These are phyloP conservation scores for Hypena proboscidalis DNA, from an alignment of 2,888 invertebrate genomes.

Conservation along the genomic window DNA sequence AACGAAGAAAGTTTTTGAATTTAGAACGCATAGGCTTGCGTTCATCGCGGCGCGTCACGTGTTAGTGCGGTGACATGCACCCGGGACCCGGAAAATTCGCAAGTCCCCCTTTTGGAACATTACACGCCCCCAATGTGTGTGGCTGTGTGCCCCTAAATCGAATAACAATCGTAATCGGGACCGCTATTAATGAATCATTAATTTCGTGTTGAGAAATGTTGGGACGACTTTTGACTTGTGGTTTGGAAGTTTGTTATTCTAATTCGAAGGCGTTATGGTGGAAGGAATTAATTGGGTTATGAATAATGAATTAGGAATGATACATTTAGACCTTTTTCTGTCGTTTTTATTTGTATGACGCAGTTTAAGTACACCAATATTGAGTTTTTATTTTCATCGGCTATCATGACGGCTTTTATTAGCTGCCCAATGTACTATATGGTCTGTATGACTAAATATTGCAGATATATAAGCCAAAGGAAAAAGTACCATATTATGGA, in stretches of 20 bases:
- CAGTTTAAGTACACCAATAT: too few relatives aligned
- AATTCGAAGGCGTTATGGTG: slow-evolving; percentile 20
- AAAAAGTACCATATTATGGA: too few relatives aligned
- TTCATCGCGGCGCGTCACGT: slow-evolving; percentile 76
- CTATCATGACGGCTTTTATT: too few relatives aligned
- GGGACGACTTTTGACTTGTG: slow-evolving; percentile 58
- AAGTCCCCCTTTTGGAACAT: slow-evolving; percentile 62
- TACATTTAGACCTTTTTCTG: background rate
- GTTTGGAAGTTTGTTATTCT: slow-evolving; percentile 33
- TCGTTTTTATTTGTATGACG: too few relatives aligned
- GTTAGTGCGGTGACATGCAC: slow-evolving; percentile 76
- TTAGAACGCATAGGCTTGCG: slow-evolving; percentile 74
- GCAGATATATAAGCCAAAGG: too few relatives aligned
- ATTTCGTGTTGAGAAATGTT: slow-evolving; percentile 59
- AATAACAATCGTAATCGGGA: slow-evolving; percentile 70
- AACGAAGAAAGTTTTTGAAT: slow-evolving; percentile 48
- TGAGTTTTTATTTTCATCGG: too few relatives aligned
- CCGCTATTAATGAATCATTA: slow-evolving; percentile 76
- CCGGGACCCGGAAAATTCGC: slow-evolving; percentile 72
- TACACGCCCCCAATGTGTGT: slow-evolving; percentile 50
- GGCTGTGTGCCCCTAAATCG: slow-evolving; percentile 69
- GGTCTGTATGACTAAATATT: too few relatives aligned
- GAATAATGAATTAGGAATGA: slow-evolving; percentile 6
- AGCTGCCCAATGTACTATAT: too few relatives aligned
- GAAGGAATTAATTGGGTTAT: slow-evolving; percentile 12